These are phyloP conservation scores for Phortica okadai DNA, from an alignment of 2,888 invertebrate species.

Conservation along the genomic window DNA sequence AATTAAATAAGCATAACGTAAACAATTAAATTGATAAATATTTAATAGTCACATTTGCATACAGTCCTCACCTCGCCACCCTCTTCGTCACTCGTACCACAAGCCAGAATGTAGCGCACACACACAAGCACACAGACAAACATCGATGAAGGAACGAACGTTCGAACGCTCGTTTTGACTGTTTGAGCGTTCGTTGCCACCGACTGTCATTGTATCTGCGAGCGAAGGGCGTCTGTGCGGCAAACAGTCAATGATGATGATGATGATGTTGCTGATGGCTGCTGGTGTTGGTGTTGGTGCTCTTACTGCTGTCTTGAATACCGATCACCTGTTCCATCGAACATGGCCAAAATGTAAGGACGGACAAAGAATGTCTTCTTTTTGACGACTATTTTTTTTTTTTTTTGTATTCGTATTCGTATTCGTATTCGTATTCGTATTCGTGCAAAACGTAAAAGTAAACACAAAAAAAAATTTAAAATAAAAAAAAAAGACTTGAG, in stretches of 20 bases:
- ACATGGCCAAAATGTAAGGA: constrained; percentile 63
- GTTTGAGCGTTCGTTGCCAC: neutral
- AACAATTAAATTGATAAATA: constrained; percentile 67
- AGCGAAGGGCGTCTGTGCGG: neutral
- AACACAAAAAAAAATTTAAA: neutral
- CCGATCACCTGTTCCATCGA: constrained; percentile 20
- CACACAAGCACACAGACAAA: neutral
- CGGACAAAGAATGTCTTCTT: constrained; percentile 35
- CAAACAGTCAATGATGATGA: neutral
- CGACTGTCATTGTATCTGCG: neutral
- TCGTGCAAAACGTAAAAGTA: neutral
- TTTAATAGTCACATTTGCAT: constrained; percentile 63
- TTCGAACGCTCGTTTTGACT: neutral
- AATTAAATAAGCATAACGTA: constrained; percentile 47
- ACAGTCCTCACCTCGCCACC: constrained; percentile 48
- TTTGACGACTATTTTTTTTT: neutral
- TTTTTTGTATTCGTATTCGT: too few species aligned
- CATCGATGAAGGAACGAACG: neutral
- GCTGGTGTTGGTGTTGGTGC: neutral
- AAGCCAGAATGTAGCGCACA: neutral
- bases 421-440: too few species aligned
- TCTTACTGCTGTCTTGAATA: neutral
- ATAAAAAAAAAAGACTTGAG: neutral
- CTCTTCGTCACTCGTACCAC: neutral
- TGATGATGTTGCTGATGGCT: neutral